Evolutionary conservation across 2,888 invertebrate genomes (phyloP), one percentile per base, ranked within the genome.

Genomic region (Electrophaes corylata): DNA sequence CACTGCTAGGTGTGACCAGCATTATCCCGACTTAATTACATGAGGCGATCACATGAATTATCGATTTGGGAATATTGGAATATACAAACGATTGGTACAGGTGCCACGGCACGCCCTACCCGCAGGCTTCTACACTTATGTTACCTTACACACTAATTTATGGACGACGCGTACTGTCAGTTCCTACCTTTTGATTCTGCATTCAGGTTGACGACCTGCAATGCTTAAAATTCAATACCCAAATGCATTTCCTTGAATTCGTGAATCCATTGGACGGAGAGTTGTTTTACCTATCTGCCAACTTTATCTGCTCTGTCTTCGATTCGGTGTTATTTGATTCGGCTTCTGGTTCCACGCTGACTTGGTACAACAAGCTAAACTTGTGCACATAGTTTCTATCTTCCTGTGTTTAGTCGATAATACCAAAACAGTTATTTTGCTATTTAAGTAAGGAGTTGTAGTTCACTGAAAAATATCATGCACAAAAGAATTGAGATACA

Each of bases 31-130:
- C 78, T 84, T 90, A 91, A 91, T 91, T 89, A 90, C 88, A 43
- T 88, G 76, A 70, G 75, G 70, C 76, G 83, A 81, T 81, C 85
- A 83, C 75, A 86, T 89, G 86, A 91, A 87, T 86, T 91, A 91
- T 90, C 83, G 89, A 81, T 86, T 87, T 84, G 84, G 83, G 83
- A 78, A 84, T 62, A 60, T 64, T 60, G 50, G 55, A 56, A 60
- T 58, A 66, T 83, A 81, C 83, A 79, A 84, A 83, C 77, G 83
- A 66, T 75, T 64, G 71, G 79, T 81, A 86, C 88, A 89, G 89
- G 91, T 90, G 90, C 81, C 80, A 71, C 69, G 80, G 64, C 68
- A 81, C 88, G 88, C 88, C 88, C 77, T 29, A 69, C 55, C 88
- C 86, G 64, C 76, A 63, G 88, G 86, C 81, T 66, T 69, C 78